phyloP scores from a whole-genome alignment of 1,140 invertebrate genomes.

The Sinella curviseta region DNA sequence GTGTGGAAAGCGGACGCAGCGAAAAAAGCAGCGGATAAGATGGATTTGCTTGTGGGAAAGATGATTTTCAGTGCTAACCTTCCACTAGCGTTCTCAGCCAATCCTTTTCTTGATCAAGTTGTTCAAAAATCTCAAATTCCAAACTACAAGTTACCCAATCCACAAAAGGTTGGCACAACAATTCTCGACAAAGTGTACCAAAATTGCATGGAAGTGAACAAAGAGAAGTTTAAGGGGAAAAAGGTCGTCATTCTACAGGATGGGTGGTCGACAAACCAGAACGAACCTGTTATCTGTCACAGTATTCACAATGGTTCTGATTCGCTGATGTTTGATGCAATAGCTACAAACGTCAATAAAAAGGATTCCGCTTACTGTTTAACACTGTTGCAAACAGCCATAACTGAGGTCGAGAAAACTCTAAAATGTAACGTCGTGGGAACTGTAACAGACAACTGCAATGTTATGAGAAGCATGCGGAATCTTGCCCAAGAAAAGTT shows the following conservation, averaged over 20 bases:
- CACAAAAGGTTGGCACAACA: not conserved
- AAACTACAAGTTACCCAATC: not conserved
- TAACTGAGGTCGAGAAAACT: not conserved
- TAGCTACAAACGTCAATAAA: not conserved
- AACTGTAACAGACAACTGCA: conserved; percentile 31
- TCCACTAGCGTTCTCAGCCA: not conserved
- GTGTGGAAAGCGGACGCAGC: too few relatives aligned
- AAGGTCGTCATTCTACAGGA: conserved; percentile 31
- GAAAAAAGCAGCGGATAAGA: not conserved
- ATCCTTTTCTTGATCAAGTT: not conserved
- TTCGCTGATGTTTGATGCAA: conserved; percentile 2
- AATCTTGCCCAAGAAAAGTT: not conserved
- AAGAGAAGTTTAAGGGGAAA: not conserved
- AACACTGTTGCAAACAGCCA: conserved; percentile 9
- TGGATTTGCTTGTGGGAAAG: not conserved
- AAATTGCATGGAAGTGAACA: not conserved
- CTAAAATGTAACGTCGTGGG: conserved; percentile 1
- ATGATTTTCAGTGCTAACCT: not conserved
- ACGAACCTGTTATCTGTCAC: conserved; percentile 28
- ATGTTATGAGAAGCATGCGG: not conserved
- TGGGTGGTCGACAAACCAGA: conserved; percentile 31
- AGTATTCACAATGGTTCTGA: not conserved
- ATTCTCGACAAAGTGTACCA: not conserved
- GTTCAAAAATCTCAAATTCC: not conserved
- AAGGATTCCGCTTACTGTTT: conserved; percentile 28